Base-by-base conservation (phyloP, 1,140 invertebrate species). In the Orchestia grillus region DNA sequence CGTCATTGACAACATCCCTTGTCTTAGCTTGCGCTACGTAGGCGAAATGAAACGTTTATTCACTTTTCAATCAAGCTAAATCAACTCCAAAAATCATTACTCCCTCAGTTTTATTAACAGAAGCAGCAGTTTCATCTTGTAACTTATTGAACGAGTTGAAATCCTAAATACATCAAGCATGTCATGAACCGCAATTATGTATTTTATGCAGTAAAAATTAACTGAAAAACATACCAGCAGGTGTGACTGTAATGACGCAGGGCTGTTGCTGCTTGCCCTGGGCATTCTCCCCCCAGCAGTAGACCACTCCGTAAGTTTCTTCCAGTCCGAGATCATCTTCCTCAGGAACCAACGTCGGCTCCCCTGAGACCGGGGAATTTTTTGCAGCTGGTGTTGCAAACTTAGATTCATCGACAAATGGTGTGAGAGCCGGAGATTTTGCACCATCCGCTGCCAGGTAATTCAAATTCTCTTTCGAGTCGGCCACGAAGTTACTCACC, bases 271-370 rank as follows among this genome's bases (percentile, higher is more conserved):
- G 92, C 36, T 44, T 94, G 43, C 92, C 92, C 36, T 94, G 92
- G 28, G 40, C 43, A 44, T 94, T 94, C 44, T 94, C 92, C 40
- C 92, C 92, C 92, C 92, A 94, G 44, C 92, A 94, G 92, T 94
- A 94, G 0, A 94, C 44, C 3, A 94, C 92, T 40, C 92, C 92
- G 92, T 94, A 94, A 44, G 92, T 94, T 45, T 94, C 92, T 45
- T 94, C 92, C 0, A 94, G 92, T n/a, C 44, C 92, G 8, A 94
- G 45, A 8, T 45, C 19, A 4, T 45, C 44, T 44, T 8, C 43
- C 15, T 40, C 44, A 11, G 0, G 11, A 4, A 6, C 23, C 40
- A 45, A 40, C 11, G 92, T 45, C 6, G 92, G 8, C 44, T 44
- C 44, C 92, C 8, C 23, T 47, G 8, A 44, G 15, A 42, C 44